Base-by-base conservation (phyloP, 2,888 invertebrate species). In the Cynaeus angustus region DNA sequence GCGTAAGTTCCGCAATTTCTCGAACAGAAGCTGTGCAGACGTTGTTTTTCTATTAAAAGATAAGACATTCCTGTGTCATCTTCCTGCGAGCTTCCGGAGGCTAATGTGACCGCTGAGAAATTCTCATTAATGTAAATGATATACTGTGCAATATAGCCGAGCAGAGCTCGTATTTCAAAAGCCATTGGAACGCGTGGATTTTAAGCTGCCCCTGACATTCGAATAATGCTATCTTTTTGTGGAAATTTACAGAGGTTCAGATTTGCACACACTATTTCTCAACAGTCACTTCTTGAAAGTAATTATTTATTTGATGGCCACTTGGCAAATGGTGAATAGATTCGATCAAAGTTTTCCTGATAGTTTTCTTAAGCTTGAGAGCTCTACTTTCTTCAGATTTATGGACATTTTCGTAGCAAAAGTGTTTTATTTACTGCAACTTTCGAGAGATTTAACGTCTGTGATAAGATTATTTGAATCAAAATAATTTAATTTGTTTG, bases 91-190 rank as follows among this genome's bases (percentile, higher is more conserved):
- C 76, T 79, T 80, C 79, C 79, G 74, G 68, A 68, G 74, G 75
- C 78, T 80, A 80, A 80, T 80, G 79, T 79, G 78, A 75, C 80
- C 80, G 78, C 79, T 75, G 77, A 79, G 79, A 78, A 79, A 78
- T 80, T 80, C 79, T 81, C 80, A 81, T 81, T 81, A 81, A 81
- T 80, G 81, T 78, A 81, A 81, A 81, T 80, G 79, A 80, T 80
- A 80, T 79, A 79, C 79, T 78, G 78, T 75, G 78, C 75, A 78
- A 75, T 77, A 79, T 75, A 77, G 73, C 64, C 71, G 71, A 50
- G 64, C 72, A 61, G 68, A 65, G 70, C 74, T 75, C 78, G 75
- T 79, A 78, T 76, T 76, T 75, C 74, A 75, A 75, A 75, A 72
- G 71, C 75, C 77, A 75, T 75, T 72, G 73, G 75, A 73, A 74